These are phyloP conservation scores for Sebastolobus altivelis DNA, from an alignment of 2,797 vertebrate genomes.

Conservation along the genomic window DNA sequence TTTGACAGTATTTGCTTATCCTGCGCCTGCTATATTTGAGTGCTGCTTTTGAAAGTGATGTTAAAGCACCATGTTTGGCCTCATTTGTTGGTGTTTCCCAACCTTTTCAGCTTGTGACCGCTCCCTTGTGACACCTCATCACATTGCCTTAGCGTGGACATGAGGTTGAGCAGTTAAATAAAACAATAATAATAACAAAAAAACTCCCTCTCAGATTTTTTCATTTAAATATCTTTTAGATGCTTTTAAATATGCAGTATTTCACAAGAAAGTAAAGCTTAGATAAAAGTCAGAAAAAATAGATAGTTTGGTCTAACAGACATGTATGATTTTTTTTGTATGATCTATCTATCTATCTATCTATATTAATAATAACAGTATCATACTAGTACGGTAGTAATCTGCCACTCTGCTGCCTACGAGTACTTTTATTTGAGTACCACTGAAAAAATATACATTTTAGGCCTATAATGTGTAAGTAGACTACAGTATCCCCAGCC, in stretches of 20 bases:
- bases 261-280: background rate
- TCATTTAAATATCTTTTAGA: background rate
- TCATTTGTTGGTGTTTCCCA: background rate
- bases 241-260: background rate
- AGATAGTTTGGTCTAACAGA: background rate
- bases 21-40: background rate
- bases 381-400: background rate
- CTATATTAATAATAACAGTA: background rate
- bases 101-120: background rate
- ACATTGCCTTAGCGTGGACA: background rate
- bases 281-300: background rate
- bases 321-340: background rate
- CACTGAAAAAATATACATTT: background rate
- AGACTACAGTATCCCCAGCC: no score
- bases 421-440: background rate
- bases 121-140: background rate
- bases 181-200: background rate
- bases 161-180: background rate
- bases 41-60: background rate
- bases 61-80: background rate
- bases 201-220: background rate
- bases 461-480: background rate
- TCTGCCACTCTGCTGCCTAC: background rate
- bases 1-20: conserved; percentile 58
- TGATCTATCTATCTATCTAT: no score